Conservation (phyloP, 2,797 vertebrate species). For the Ataeniobius toweri region DNA sequence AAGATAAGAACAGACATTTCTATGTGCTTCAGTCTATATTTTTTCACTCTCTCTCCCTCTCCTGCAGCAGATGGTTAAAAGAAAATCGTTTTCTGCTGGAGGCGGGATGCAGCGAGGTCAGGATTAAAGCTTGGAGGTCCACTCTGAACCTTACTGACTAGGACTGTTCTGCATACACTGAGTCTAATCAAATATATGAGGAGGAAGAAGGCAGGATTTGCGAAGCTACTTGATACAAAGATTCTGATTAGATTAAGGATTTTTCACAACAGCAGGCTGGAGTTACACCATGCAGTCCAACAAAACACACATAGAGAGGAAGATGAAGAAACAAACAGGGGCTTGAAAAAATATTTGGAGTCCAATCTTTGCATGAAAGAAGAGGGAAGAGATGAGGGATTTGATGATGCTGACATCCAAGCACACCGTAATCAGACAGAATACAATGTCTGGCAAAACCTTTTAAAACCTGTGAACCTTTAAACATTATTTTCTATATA, state of each 20-base stretch:
- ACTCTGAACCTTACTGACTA: constrained; percentile 62
- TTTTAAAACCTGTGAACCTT: neutral
- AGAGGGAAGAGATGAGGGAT: constrained; percentile 8
- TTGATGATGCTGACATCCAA: constrained; percentile 30
- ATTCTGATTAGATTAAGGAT: constrained; percentile 65
- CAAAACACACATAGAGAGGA: constrained; percentile 19
- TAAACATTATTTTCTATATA: neutral
- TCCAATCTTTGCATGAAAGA: constrained; percentile 1
- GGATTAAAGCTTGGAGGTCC: constrained; percentile 73
- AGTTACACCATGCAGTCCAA: constrained; percentile 24
- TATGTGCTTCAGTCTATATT: constrained; percentile 38
- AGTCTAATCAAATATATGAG: constrained; percentile 69
- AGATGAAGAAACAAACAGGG: constrained; percentile 25
- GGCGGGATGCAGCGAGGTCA: constrained; percentile 65
- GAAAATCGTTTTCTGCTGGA: constrained; percentile 71
- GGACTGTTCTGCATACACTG: constrained; percentile 62
- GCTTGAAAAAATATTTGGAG: constrained; percentile 22
- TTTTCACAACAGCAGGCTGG: constrained; percentile 52
- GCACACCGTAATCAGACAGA: constrained; percentile 17
- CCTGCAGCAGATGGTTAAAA: constrained; percentile 74
- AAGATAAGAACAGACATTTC: constrained; percentile 65
- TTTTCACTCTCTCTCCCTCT: constrained; percentile 9
- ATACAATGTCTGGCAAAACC: constrained; percentile 9
- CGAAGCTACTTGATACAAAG: constrained; percentile 63
- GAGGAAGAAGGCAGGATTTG: constrained; percentile 59